phyloP scores from a whole-genome alignment of 2,888 invertebrate species.

The Lithosia quadra region DNA sequence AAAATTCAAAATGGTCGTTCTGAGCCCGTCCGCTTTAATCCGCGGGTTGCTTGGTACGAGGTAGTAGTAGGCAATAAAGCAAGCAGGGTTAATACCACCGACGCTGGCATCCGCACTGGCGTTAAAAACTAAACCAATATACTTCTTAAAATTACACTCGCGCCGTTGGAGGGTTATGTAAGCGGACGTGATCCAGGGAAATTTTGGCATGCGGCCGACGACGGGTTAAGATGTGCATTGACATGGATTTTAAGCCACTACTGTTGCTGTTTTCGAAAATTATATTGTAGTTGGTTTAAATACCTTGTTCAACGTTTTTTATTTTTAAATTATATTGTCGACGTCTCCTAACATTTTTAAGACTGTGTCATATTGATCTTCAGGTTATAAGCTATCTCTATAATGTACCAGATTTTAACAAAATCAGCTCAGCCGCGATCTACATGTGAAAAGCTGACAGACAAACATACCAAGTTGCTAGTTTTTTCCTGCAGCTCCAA shows the following conservation, averaged over 20 bases:
- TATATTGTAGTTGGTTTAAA: neutral
- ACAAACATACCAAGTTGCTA: too few species aligned
- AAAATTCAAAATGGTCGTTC: slow-evolving; percentile 37
- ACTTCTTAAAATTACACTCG: slow-evolving; percentile 76
- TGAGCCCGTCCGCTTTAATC: neutral
- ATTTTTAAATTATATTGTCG: neutral
- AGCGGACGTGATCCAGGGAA: slow-evolving; percentile 69
- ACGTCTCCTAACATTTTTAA: too few species aligned
- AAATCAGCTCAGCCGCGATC: too few species aligned
- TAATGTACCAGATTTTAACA: too few species aligned
- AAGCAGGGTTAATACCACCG: slow-evolving; percentile 67
- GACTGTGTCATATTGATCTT: too few species aligned
- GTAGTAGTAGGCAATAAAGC: slow-evolving; percentile 62
- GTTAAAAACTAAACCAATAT: slow-evolving; percentile 83
- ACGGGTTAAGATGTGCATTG: slow-evolving; percentile 55
- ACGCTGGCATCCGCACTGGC: slow-evolving; percentile 67
- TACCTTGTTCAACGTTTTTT: neutral
- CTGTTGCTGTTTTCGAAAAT: slow-evolving; percentile 30
- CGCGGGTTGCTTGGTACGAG: neutral
- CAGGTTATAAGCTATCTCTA: too few species aligned
- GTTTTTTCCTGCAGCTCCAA: too few species aligned
- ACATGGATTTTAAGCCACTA: slow-evolving; percentile 49
- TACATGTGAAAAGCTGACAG: too few species aligned
- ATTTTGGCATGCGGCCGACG: slow-evolving; percentile 70
- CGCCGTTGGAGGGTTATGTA: slow-evolving; percentile 65